phyloP scores from a whole-genome alignment of 2,888 invertebrate genomes.

The Clanis bilineata region DNA sequence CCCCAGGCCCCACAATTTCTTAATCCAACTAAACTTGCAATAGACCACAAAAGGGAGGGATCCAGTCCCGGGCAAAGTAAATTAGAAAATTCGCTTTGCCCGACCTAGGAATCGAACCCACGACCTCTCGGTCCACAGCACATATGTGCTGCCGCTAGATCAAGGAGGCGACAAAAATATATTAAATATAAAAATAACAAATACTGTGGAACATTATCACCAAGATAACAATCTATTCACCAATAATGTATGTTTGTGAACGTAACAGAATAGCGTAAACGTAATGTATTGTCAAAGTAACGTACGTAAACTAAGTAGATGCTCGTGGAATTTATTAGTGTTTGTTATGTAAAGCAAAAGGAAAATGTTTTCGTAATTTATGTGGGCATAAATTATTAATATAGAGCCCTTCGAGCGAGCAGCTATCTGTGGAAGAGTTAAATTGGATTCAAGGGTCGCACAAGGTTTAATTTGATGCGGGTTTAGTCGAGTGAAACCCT shows the following conservation, averaged over 20 bases:
- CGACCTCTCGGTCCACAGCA: too few species aligned
- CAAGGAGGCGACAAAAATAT: too few species aligned
- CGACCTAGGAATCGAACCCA: too few species aligned
- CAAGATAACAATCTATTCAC: neutral
- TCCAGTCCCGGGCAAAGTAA: too few species aligned
- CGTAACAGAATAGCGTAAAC: neutral
- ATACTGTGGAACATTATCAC: neutral
- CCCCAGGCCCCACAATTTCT: too few species aligned
- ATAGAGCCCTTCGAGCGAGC: slow-evolving; percentile 41
- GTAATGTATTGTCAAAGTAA: slow-evolving; percentile 22
- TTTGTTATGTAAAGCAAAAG: slow-evolving; percentile 48
- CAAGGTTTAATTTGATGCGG: slow-evolving; percentile 65
- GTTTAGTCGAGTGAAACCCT: slow-evolving; percentile 50
- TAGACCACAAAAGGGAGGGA: too few species aligned
- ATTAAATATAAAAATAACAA: too few species aligned
- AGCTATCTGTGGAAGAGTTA: slow-evolving; percentile 61
- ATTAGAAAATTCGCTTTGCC: too few species aligned
- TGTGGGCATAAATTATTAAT: slow-evolving; percentile 65
- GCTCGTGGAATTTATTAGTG: slow-evolving; percentile 42
- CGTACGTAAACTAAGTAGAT: slow-evolving; percentile 25
- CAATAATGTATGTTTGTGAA: neutral
- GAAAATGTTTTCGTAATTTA: slow-evolving; percentile 62
- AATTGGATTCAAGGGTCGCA: slow-evolving; percentile 66
- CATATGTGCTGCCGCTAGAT: too few species aligned
- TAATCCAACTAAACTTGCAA: too few species aligned